A percentile compares a stretch with the other conserved stretches of the same genome.
Evolutionary conservation across 2,888 invertebrate genomes (phyloP).

Genomic region (Julus scandinavius): DNA sequence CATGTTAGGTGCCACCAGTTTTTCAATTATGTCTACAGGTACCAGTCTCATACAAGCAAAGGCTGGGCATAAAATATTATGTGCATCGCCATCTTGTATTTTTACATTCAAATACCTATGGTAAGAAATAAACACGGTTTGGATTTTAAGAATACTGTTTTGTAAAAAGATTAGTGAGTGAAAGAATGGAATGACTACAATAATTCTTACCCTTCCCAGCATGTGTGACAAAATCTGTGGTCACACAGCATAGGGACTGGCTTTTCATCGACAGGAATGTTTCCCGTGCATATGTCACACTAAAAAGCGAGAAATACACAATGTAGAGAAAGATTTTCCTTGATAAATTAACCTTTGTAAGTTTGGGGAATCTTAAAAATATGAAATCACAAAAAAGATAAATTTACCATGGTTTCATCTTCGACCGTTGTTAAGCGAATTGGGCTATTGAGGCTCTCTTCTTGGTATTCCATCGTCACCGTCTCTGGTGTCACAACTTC

Average conservation of each 20-base stretch:
- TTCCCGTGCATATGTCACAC: slow-evolving; percentile 54
- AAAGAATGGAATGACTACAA: background rate
- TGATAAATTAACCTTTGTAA: background rate
- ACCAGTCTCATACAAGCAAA: slow-evolving; percentile 74
- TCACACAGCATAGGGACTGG: slow-evolving; percentile 72
- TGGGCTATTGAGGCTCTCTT: slow-evolving; percentile 60
- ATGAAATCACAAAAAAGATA: slow-evolving; percentile 27
- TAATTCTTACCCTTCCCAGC: slow-evolving; percentile 71
- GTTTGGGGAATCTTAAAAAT: background rate
- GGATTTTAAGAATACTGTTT: background rate
- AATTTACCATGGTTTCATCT: slow-evolving; percentile 58
- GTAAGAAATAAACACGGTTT: background rate
- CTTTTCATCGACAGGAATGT: slow-evolving; percentile 65
- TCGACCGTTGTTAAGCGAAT: slow-evolving; percentile 57
- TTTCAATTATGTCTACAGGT: slow-evolving; percentile 75
- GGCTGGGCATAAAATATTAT: slow-evolving; percentile 75
- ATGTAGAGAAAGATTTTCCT: background rate
- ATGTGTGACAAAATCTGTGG: slow-evolving; percentile 74
- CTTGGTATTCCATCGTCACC: slow-evolving; percentile 60
- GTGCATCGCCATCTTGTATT: slow-evolving; percentile 75
- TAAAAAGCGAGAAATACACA: background rate
- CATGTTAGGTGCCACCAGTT: slow-evolving; percentile 74
- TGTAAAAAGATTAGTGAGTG: no score
- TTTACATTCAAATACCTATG: slow-evolving; percentile 73
- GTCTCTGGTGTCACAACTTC: slow-evolving; percentile 62